Evolutionary conservation across 2,113 vertebrate species (phyloP), one percentile per base, ranked within the genome.

Genomic region (Nothobranchius furzeri): DNA sequence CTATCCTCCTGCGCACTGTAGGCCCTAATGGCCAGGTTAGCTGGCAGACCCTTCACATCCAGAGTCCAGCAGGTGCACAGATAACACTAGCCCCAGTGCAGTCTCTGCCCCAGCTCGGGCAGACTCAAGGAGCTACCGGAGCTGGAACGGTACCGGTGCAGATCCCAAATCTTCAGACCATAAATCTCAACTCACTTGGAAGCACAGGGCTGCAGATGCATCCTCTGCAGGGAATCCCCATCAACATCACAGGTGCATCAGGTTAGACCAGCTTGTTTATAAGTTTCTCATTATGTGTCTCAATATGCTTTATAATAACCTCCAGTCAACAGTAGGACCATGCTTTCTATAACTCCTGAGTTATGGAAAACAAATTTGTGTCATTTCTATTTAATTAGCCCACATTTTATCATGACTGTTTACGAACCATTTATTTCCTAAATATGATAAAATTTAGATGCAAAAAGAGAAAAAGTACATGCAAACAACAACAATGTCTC

Each of bases 31-130:
- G 98, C 59, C 96, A 99, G 85, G 93, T 99, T 64, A 98, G 94
- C 90, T 99, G 97, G 96, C 98, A 99, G 76, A 98, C 96, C 50
- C 93, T 99, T 82, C 98, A 99, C 90, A 91, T 99, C 75, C 96
- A 98, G 86, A 98, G 94, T 83, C 95, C 97, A 0, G 79, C 94
- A 12, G 96, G 96, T 54, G 88, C 95, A 0, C 97, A 98, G 93
- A 96, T 99, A 91, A 96, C 97, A 1, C 86, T 99, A 88, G 95
- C 96, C 37, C 95, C 95, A 4, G 80, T 98, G 86, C 96, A 96
- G 85, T 94, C 95, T 15, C 92, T 96, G 12, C 92, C 94, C 0
- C 88, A 88, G 17, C 90, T 98, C 75, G 91, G 94, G 4, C 96
- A 96, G 74, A 86, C 93, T 40, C 93, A 94, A 80, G 93, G 76